Evolutionary conservation across 2,888 invertebrate genomes (phyloP).

Genomic region (Sminthurides aquaticus): DNA sequence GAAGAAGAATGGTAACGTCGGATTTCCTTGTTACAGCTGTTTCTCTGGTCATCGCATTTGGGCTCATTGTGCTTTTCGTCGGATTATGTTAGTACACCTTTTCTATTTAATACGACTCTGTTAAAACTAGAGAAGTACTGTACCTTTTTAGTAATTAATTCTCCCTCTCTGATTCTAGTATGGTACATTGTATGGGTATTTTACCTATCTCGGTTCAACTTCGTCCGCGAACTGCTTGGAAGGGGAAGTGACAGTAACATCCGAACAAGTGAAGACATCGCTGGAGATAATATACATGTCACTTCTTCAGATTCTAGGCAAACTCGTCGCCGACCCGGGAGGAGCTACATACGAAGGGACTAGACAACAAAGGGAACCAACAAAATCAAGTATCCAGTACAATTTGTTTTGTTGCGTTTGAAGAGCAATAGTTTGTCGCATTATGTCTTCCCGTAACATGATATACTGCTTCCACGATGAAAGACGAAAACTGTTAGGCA

Average conservation of each 20-base stretch:
- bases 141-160: neutral
- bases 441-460: neutral
- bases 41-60: neutral
- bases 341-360: neutral
- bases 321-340: neutral
- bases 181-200: slow-evolving; percentile 90
- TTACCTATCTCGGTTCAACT: slow-evolving; percentile 76
- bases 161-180: slow-evolving; percentile 54
- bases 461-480: no score
- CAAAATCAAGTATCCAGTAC: neutral
- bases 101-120: no score
- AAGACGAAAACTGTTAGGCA: no score
- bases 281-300: neutral
- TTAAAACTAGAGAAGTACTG: no score
- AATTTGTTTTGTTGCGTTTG: neutral
- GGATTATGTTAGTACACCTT: neutral
- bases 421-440: no score
- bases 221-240: slow-evolving; percentile 76
- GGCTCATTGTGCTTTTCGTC: neutral
- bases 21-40: neutral
- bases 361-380: neutral
- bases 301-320: neutral
- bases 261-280: neutral
- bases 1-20: neutral
- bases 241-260: slow-evolving; percentile 5